Conservation (phyloP, 1,140 invertebrate species). For the Latrodectus geometricus region DNA sequence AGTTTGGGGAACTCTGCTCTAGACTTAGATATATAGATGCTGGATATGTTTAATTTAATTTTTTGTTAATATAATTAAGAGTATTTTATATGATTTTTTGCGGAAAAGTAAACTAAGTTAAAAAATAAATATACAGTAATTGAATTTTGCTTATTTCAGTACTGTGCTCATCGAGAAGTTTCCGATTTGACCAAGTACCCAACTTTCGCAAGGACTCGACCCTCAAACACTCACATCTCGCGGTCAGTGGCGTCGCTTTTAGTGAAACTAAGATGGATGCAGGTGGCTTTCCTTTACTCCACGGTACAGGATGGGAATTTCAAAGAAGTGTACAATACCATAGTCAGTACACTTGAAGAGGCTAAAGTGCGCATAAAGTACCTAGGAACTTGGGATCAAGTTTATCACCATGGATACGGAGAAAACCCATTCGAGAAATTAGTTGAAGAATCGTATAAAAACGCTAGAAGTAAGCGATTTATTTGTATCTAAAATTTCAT, state of each 20-base stretch:
- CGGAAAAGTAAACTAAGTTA: too few relatives aligned
- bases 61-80: too few relatives aligned
- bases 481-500: neutral
- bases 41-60: too few relatives aligned
- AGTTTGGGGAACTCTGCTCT: too few relatives aligned
- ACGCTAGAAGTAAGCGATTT: conserved; percentile 78
- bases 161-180: conserved; percentile 85
- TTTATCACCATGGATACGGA: conserved; percentile 80
- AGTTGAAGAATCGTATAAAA: conserved; percentile 80
- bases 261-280: conserved; percentile 76
- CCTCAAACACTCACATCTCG: conserved; percentile 91
- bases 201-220: conserved; percentile 91
- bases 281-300: conserved; percentile 78
- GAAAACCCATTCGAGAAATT: conserved; percentile 83
- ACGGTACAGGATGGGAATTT: conserved; percentile 78
- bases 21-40: too few relatives aligned
- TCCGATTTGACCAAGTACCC: conserved; percentile 88
- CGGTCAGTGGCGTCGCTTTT: conserved; percentile 86
- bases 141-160: conserved; percentile 79
- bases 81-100: too few relatives aligned
- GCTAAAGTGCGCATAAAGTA: conserved; percentile 78
- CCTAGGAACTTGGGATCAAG: conserved; percentile 77
- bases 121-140: too few relatives aligned
- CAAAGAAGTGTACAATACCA: conserved; percentile 79
- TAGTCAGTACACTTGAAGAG: conserved; percentile 76